These are phyloP conservation scores for Sesia bembeciformis DNA, from an alignment of 2,888 invertebrate genomes.

Conservation along the genomic window DNA sequence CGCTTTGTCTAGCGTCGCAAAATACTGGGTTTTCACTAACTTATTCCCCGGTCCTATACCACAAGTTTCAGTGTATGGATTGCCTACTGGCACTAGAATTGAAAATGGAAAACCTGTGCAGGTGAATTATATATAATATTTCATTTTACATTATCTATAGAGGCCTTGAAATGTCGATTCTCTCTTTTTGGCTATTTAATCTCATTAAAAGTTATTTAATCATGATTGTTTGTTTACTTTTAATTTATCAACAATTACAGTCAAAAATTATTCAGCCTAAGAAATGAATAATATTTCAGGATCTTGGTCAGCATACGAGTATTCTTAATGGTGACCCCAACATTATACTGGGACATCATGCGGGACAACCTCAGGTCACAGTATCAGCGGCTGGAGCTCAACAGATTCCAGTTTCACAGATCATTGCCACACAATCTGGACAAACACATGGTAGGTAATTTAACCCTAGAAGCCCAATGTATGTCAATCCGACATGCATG, in stretches of 20 bases:
- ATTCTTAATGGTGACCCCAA: constrained; percentile 68
- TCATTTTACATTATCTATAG: not conserved
- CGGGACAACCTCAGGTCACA: constrained; percentile 55
- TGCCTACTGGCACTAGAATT: constrained; percentile 75
- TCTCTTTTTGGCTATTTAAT: no score
- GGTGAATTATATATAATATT: constrained; percentile 34
- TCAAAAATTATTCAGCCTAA: not conserved
- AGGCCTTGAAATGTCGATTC: no score
- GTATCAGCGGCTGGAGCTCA: constrained; percentile 53
- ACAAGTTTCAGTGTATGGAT: constrained; percentile 82
- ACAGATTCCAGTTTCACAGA: constrained; percentile 65
- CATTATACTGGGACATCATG: constrained; percentile 74
- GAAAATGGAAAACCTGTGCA: constrained; percentile 77
- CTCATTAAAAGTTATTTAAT: no score
- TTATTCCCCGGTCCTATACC: constrained; percentile 84
- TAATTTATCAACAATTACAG: not conserved
- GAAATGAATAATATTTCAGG: constrained; percentile 34
- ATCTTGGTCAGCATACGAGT: constrained; percentile 61
- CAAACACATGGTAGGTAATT: constrained; percentile 52
- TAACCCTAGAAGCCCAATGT: no score
- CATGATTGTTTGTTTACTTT: not conserved
- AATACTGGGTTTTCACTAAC: constrained; percentile 90
- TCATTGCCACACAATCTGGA: constrained; percentile 59
- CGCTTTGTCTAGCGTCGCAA: constrained; percentile 83
- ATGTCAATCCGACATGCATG: no score